A percentile compares a stretch with the other conserved stretches of the same genome.
Evolutionary conservation across 2,797 vertebrate genomes (phyloP).

Genomic region (Alcedo atthis): DNA sequence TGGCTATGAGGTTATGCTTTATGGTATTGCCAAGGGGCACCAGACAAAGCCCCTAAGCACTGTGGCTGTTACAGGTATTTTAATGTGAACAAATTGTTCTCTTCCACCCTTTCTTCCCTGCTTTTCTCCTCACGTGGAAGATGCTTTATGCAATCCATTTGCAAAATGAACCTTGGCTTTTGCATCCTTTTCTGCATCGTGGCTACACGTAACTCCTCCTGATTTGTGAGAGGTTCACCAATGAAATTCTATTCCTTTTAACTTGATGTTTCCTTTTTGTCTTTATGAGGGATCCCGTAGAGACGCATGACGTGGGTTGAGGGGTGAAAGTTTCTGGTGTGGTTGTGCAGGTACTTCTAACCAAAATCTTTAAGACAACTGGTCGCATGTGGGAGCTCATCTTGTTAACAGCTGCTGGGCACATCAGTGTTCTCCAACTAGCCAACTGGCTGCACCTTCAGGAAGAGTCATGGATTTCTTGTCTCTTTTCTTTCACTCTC

Average conservation of each 20-base stretch:
- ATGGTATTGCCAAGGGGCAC: slow-evolving; percentile 88
- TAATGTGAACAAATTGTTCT: slow-evolving; percentile 56
- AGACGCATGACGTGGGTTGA: neutral
- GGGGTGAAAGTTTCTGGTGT: neutral
- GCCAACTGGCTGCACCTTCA: neutral
- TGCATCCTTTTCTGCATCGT: slow-evolving; percentile 60
- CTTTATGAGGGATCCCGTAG: neutral
- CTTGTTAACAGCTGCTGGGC: slow-evolving; percentile 11
- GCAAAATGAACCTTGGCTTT: slow-evolving; percentile 41
- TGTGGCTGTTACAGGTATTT: slow-evolving; percentile 94
- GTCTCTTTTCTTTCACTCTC: neutral
- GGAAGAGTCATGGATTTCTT: neutral
- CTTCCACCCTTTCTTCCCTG: neutral
- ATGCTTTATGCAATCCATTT: slow-evolving; percentile 19
- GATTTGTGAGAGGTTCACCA: slow-evolving; percentile 7
- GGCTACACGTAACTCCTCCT: slow-evolving; percentile 27
- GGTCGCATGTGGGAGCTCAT: neutral
- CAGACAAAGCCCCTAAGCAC: slow-evolving; percentile 90
- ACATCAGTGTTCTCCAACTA: neutral
- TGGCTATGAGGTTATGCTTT: slow-evolving; percentile 96
- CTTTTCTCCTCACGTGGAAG: slow-evolving; percentile 17
- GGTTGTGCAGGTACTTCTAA: slow-evolving; percentile 25
- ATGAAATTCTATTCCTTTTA: neutral
- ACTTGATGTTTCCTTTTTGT: neutral
- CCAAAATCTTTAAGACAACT: neutral